These are phyloP conservation scores for Candidula unifasciata DNA, from an alignment of 2,888 invertebrate genomes.

Conservation along the genomic window DNA sequence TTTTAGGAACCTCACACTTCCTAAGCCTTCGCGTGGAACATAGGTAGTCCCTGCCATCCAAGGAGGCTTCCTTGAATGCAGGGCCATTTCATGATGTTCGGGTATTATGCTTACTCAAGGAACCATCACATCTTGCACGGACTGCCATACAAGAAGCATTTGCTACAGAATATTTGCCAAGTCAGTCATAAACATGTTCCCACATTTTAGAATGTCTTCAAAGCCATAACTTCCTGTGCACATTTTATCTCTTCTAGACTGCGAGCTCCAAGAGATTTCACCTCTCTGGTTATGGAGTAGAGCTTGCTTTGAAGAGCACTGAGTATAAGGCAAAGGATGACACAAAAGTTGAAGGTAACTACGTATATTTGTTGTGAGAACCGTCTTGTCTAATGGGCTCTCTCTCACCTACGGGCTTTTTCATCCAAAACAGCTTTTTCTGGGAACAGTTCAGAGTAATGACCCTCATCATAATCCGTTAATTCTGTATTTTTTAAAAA, in stretches of 20 bases:
- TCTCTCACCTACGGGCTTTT: not conserved
- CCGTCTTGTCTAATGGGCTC: not conserved
- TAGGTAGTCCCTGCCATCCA: too few species aligned
- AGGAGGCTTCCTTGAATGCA: too few species aligned
- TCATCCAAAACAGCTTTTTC: too few species aligned
- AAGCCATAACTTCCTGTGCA: not conserved
- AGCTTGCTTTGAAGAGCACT: slow-evolving; percentile 97
- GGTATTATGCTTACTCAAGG: too few species aligned
- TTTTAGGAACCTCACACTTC: too few species aligned
- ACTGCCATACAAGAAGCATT: not conserved
- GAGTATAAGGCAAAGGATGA: slow-evolving; percentile 99
- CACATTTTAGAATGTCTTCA: not conserved
- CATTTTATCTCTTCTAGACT: slow-evolving; percentile 65
- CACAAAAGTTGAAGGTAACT: slow-evolving; percentile 80
- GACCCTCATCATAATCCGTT: too few species aligned
- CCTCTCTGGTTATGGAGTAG: slow-evolving; percentile 97
- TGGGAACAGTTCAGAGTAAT: too few species aligned
- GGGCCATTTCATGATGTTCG: too few species aligned
- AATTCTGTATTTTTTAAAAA: too few species aligned
- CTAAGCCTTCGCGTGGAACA: too few species aligned
- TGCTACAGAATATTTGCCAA: not conserved
- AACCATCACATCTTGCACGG: too few species aligned
- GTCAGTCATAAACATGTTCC: too few species aligned
- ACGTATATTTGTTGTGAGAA: not conserved
- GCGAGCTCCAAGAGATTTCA: slow-evolving; percentile 83